Evolutionary conservation across 2,888 invertebrate species (phyloP).

Genomic region (Caenorhabditis angaria): DNA sequence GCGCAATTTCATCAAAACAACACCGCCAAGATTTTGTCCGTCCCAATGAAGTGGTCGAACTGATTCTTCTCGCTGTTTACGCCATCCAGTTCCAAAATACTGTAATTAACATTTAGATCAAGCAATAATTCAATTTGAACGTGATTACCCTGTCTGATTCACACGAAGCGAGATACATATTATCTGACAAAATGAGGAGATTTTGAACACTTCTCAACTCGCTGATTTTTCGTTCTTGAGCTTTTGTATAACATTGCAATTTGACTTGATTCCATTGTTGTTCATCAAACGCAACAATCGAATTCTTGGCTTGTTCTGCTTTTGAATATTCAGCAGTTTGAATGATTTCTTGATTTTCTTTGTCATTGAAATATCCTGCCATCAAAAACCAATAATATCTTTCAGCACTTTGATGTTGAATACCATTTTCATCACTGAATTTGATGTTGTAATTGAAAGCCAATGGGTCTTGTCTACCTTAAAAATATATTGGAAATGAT

Average conservation of each 20-base stretch:
- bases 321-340: slow-evolving; percentile 38
- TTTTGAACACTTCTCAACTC: background rate
- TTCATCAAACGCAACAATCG: slow-evolving; percentile 61
- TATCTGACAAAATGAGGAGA: slow-evolving; percentile 55
- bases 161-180: slow-evolving; percentile 61
- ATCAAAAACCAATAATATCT: slow-evolving; percentile 68
- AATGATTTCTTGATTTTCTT: slow-evolving; percentile 52
- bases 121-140: background rate
- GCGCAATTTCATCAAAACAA: slow-evolving; percentile 61
- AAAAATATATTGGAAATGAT: slow-evolving; percentile 16
- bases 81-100: slow-evolving; percentile 68
- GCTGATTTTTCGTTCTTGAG: background rate
- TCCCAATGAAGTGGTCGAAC: slow-evolving; percentile 65
- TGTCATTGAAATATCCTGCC: slow-evolving; percentile 63
- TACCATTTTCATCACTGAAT: slow-evolving; percentile 52
- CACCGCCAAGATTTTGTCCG: slow-evolving; percentile 65
- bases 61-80: slow-evolving; percentile 67
- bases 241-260: slow-evolving; percentile 4
- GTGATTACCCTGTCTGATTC: slow-evolving; percentile 62
- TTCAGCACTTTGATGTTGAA: slow-evolving; percentile 64
- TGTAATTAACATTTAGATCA: slow-evolving; percentile 12
- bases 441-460: slow-evolving; percentile 49
- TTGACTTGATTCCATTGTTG: slow-evolving; percentile 58
- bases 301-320: slow-evolving; percentile 62
- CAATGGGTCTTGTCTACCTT: slow-evolving; percentile 56